phyloP scores from a whole-genome alignment of 2,888 invertebrate species.

The Caenorhabditis afra region DNA sequence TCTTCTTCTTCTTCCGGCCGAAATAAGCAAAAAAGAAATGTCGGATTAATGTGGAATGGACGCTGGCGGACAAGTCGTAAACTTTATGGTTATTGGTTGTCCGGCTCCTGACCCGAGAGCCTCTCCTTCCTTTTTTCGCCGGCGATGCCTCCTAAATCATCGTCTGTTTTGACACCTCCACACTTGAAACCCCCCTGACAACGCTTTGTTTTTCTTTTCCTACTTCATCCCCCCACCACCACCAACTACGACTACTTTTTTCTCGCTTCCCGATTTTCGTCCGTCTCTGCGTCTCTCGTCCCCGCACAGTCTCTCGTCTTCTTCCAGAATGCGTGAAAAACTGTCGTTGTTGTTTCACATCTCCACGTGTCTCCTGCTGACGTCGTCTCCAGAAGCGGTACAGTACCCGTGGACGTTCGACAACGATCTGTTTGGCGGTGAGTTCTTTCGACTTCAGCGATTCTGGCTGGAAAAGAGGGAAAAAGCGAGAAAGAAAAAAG shows the following conservation, averaged over 20 bases:
- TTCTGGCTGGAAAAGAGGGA: background rate
- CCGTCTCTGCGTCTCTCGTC: background rate
- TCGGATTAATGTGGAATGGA: slow-evolving; percentile 45
- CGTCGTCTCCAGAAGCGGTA: slow-evolving; percentile 25
- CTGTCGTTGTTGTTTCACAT: slow-evolving; percentile 22
- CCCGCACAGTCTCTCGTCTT: background rate
- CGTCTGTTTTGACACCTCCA: background rate
- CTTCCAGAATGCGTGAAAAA: slow-evolving; percentile 41
- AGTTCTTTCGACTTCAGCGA: slow-evolving; percentile 29
- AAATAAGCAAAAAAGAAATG: slow-evolving; percentile 47
- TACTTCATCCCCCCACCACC: background rate
- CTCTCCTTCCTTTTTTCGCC: slow-evolving; percentile 1
- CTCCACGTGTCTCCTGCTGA: slow-evolving; percentile 1
- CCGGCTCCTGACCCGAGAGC: slow-evolving; percentile 22
- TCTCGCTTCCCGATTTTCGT: background rate
- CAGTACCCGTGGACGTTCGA: slow-evolving; percentile 79
- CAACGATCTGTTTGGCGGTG: slow-evolving; percentile 78
- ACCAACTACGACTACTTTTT: slow-evolving; percentile 3
- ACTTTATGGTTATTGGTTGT: slow-evolving; percentile 58
- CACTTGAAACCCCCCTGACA: slow-evolving; percentile 4
- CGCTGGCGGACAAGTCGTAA: slow-evolving; percentile 36
- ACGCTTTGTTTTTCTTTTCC: slow-evolving; percentile 9
- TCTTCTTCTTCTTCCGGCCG: background rate
- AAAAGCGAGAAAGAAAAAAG: background rate
- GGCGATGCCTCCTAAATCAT: background rate